Conservation (phyloP, 2,113 vertebrate species). For the Rhinopomastus cyanomelas region DNA sequence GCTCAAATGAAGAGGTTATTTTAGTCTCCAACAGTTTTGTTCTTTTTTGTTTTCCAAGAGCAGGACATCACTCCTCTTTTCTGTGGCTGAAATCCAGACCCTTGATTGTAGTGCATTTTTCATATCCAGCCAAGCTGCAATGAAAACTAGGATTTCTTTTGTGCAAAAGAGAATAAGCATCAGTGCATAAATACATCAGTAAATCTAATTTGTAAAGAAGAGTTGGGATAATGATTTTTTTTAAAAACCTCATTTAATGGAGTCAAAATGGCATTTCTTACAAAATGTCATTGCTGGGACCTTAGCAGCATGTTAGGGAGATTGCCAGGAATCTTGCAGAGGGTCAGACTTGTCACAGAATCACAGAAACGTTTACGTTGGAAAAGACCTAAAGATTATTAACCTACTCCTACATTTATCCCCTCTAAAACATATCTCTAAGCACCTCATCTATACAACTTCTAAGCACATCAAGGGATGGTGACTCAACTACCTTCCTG, state of each 20-base stretch:
- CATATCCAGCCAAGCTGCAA: background rate
- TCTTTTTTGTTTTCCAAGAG: slow-evolving; percentile 10
- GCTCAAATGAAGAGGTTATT: background rate
- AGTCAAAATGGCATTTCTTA: background rate
- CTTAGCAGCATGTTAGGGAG: background rate
- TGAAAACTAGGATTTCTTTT: background rate
- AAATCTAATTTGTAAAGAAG: background rate
- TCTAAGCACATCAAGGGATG: too few species aligned
- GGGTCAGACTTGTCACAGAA: too few species aligned
- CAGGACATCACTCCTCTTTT: background rate
- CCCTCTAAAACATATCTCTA: too few species aligned
- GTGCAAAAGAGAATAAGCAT: background rate
- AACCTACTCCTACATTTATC: too few species aligned
- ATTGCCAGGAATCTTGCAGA: background rate
- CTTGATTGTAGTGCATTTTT: background rate
- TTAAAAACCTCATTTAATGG: background rate
- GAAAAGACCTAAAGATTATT: too few species aligned
- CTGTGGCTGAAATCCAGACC: background rate
- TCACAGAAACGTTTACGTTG: too few species aligned
- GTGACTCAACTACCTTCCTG: too few species aligned
- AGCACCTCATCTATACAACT: too few species aligned
- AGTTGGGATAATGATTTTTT: background rate
- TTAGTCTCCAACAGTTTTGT: background rate
- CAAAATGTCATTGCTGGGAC: background rate
- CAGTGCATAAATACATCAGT: background rate